Evolutionary conservation across 2,888 invertebrate species (phyloP).

Genomic region (Caenorhabditis doughertyi): DNA sequence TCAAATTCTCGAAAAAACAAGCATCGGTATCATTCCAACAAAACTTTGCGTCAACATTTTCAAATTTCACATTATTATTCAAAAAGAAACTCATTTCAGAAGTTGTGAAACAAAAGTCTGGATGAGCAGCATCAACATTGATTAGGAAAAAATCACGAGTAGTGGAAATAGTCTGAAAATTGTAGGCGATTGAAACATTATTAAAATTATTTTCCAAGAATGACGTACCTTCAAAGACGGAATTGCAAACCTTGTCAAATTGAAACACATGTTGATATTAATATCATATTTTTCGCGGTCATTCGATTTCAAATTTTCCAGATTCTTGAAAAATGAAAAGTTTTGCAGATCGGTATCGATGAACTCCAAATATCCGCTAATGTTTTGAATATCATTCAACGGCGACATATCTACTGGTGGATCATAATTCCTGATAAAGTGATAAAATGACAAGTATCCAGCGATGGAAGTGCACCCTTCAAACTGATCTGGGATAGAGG

Average conservation of each 20-base stretch:
- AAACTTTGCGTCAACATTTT: not conserved
- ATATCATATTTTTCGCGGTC: not conserved
- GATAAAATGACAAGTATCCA: not conserved
- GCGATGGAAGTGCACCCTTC: not conserved
- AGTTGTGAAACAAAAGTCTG: constrained; percentile 14
- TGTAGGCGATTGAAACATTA: no score
- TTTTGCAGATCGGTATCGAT: not conserved
- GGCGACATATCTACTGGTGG: not conserved
- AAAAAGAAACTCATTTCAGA: constrained; percentile 2
- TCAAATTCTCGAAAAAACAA: constrained; percentile 22
- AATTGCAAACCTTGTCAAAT: constrained; percentile 8
- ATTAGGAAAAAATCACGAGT: not conserved
- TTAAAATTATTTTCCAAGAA: not conserved
- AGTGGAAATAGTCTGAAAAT: not conserved
- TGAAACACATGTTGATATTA: not conserved
- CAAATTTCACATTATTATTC: not conserved
- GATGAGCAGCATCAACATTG: not conserved
- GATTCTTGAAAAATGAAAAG: constrained; percentile 1
- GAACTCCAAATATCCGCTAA: not conserved
- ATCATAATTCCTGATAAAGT: not conserved
- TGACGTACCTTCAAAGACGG: not conserved
- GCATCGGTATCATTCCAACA: constrained; percentile 4
- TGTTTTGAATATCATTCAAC: not conserved
- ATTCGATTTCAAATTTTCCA: not conserved
- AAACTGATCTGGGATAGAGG: not conserved